Base-by-base conservation (phyloP, 2,888 invertebrate species). In the Spodoptera exigua region DNA sequence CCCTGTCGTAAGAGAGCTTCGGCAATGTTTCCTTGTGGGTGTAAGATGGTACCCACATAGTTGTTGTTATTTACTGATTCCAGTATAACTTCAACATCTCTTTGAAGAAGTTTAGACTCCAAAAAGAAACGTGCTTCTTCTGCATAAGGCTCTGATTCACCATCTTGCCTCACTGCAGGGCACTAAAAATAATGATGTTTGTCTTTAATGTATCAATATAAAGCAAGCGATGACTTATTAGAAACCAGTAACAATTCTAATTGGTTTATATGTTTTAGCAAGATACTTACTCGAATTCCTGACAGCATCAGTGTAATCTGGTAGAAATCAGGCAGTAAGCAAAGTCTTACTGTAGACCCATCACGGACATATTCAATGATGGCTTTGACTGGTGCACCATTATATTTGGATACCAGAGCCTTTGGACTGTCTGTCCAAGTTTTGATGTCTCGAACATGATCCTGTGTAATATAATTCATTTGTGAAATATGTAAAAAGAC, bases 281-380 rank as follows among this genome's bases (percentile, higher is more conserved):
- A 13, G 4, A 43, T 61, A 90, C 95, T 95, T 88, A 96, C 96
- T 82, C 97, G 95, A 74, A 99, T 98, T 63, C 99, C 99, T 49
- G 99, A 98, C 69, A 99, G 96, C 97, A 99, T 99, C 61, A 99
- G 90, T 0, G 99, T 99, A 60, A 99, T 96, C 83, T 98, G 97
- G 78, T 98, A 96, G 89, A 96, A 98, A 61, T 97, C 97, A 1
- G 99, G 99, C 57, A 99, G 90, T 11, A 99, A 94, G 82, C 99
- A 97, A 2, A 98, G 97, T 70, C 99, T 95, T 12, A 99, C 96
- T 0, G 99, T 99, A 34, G 99, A 99, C 0, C 99, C 99, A 91
- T 99, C 99, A 57, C 99, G 96, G 0, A 99, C 99, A 94, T 99
- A 98, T 87, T 99, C 99, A 78, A 99, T 97, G 58, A 99, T 96